Base-by-base conservation (phyloP, 2,888 invertebrate genomes). In the Diarsia mendica region DNA sequence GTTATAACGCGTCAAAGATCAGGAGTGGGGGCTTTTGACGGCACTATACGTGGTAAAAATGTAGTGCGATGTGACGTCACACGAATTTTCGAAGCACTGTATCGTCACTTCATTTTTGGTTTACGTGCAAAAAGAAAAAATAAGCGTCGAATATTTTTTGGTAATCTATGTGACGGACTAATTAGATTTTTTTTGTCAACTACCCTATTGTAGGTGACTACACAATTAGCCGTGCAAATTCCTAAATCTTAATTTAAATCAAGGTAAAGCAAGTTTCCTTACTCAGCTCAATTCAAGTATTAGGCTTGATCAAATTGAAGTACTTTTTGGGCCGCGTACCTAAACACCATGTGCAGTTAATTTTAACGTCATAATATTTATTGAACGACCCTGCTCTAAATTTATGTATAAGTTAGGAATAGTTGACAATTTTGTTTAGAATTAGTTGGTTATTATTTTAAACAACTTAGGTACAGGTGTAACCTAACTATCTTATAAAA, bases 251-350 rank as follows among this genome's bases (percentile, higher is more conserved):
- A 46, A 33, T 46, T 65, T n/a, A 33, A 49, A 55, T 48, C 39
- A 49, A 73, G 65, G n/a, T 48, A 66, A 61, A 75, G n/a, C 63
- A 28, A 55, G 76, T 79, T 79, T 64, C 63, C 58, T n/a, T 51
- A 81, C 9, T 28, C 46, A 58, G 46, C 2, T 58, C 15, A 58
- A 58, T 28, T 13, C 49, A 33, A 13, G 18, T n/a, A 75, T 67
- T 63, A 20, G 20, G 10, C 23, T 55, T 53, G 23, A 28, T 65
- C 13, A 48, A 61, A 60, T 60, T 60, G 10, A 51, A 61, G 13
- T 39, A 55, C 3, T 53, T 48, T 61, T 55, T 72, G 28, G 48
- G 2, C 28, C 13, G 15, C 8, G 8, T n/a, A 53, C 4, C 20
- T 44, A 2, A 49, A 63, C 2, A 28, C 51, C 39, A 63, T 20